A percentile compares a stretch with the other conserved stretches of the same genome.
These are phyloP conservation scores for Tenodera sinensis DNA, from an alignment of 2,888 invertebrate species.

Conservation along the genomic window DNA sequence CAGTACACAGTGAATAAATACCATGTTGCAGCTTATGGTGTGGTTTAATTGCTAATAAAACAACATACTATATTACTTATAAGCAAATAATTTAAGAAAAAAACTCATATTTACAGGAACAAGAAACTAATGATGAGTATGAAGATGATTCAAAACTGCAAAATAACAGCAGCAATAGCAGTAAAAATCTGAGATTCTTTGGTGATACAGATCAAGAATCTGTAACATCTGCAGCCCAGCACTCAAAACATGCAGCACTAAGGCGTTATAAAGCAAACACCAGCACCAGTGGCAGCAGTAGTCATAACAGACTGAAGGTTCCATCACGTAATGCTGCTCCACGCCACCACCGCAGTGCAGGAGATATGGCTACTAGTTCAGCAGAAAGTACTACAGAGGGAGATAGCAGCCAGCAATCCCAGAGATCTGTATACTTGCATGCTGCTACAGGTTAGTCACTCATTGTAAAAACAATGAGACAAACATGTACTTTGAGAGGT, in stretches of 20 bases:
- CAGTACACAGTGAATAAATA: too few relatives aligned
- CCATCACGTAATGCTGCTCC: not conserved
- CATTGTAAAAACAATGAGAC: not conserved
- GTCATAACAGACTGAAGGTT: slow-evolving; percentile 27
- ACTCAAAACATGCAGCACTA: not conserved
- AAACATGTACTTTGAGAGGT: not conserved
- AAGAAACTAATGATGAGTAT: not conserved
- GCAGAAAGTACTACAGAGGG: slow-evolving; percentile 46
- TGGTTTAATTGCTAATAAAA: too few relatives aligned
- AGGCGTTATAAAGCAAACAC: slow-evolving; percentile 28
- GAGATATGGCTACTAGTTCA: slow-evolving; percentile 37
- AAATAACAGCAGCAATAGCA: slow-evolving; percentile 8
- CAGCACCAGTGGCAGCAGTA: slow-evolving; percentile 34
- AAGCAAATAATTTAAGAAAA: too few relatives aligned
- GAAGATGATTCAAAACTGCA: slow-evolving; percentile 9
- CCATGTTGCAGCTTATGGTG: too few relatives aligned
- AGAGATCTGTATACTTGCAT: slow-evolving; percentile 78
- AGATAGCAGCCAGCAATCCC: slow-evolving; percentile 70
- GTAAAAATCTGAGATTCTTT: slow-evolving; percentile 75
- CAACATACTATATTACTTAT: too few relatives aligned
- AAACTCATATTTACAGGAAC: slow-evolving; percentile 1
- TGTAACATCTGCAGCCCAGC: slow-evolving; percentile 43
- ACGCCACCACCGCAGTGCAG: slow-evolving; percentile 29
- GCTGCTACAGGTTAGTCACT: slow-evolving; percentile 66
- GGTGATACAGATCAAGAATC: slow-evolving; percentile 81